Percentiles rank a stretch among this genome's conserved stretches.
Conservation (phyloP, 1,140 invertebrate species). For the Eumeta japonica region DNA sequence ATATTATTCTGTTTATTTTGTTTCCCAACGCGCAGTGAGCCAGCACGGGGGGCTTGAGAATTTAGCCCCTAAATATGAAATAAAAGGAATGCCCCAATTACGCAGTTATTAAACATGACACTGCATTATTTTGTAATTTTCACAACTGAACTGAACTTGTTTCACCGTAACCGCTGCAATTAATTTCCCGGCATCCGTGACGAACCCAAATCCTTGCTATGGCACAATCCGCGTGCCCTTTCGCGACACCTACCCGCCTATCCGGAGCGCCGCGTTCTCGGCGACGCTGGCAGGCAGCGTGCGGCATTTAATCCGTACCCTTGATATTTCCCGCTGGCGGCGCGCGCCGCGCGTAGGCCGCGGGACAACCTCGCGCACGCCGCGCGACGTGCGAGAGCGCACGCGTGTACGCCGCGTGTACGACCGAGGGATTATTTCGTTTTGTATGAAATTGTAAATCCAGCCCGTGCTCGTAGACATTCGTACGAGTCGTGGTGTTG, state of each 20-base stretch:
- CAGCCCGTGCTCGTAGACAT: too few species aligned
- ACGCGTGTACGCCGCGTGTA: too few species aligned
- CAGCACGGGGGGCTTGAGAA: too few species aligned
- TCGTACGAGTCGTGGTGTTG: too few species aligned
- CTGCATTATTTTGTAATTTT: neutral
- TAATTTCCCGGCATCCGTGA: neutral
- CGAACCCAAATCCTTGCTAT: too few species aligned
- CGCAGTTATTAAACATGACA: neutral
- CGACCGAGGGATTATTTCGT: too few species aligned
- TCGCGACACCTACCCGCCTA: too few species aligned
- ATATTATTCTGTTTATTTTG: too few species aligned
- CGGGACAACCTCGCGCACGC: slow-evolving; percentile 17
- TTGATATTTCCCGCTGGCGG: slow-evolving; percentile 49
- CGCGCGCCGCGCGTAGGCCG: slow-evolving; percentile 31
- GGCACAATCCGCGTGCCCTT: too few species aligned
- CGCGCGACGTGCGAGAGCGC: neutral
- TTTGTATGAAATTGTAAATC: too few species aligned
- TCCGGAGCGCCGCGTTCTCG: too few species aligned
- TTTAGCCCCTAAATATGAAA: neutral
- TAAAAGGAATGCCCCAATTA: neutral
- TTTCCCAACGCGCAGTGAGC: too few species aligned
- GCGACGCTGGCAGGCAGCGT: slow-evolving; percentile 13
- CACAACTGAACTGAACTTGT: neutral
- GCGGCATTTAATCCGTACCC: slow-evolving; percentile 45
- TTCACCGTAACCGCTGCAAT: neutral